phyloP scores from a whole-genome alignment of 37 sponge, comb jelly and placozoan species.

The Chondrilla cf. caribensis region DNA sequence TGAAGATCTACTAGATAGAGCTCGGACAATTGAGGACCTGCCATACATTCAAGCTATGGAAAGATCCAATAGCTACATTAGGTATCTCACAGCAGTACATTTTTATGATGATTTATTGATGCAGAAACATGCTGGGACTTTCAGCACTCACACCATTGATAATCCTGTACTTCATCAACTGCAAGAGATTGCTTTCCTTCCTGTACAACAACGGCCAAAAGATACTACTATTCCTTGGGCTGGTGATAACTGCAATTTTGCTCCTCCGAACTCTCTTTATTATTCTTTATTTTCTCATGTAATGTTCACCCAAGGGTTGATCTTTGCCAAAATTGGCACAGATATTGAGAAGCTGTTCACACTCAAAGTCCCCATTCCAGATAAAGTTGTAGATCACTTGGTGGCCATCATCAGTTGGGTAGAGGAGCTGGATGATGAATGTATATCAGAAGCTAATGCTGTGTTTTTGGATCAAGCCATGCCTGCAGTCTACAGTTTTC shows the following conservation, averaged over 20 bases:
- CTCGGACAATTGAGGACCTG: background rate
- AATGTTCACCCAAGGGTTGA: constrained; percentile 19
- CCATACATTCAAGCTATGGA: constrained; percentile 1
- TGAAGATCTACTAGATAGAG: constrained; percentile 42
- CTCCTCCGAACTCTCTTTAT: constrained; percentile 14
- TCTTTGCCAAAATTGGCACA: background rate
- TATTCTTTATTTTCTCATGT: background rate
- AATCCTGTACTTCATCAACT: background rate
- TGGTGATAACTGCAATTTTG: background rate
- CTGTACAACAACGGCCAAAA: constrained; percentile 12
- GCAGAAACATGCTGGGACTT: background rate
- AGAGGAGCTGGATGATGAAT: background rate
- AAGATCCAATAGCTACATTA: constrained; percentile 16
- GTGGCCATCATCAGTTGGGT: constrained; percentile 1
- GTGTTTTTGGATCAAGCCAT: background rate
- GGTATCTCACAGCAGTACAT: constrained; percentile 9
- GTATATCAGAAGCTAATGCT: no score
- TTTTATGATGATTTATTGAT: no score
- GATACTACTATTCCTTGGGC: constrained; percentile 38
- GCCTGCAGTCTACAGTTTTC: constrained; percentile 30
- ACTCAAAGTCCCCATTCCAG: constrained; percentile 1
- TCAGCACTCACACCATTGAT: background rate
- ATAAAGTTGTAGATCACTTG: constrained; percentile 22
- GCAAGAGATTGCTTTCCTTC: constrained; percentile 31
- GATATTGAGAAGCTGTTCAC: background rate